Evolutionary conservation across 1,140 invertebrate species (phyloP).

Genomic region (Chelonus insularis): DNA sequence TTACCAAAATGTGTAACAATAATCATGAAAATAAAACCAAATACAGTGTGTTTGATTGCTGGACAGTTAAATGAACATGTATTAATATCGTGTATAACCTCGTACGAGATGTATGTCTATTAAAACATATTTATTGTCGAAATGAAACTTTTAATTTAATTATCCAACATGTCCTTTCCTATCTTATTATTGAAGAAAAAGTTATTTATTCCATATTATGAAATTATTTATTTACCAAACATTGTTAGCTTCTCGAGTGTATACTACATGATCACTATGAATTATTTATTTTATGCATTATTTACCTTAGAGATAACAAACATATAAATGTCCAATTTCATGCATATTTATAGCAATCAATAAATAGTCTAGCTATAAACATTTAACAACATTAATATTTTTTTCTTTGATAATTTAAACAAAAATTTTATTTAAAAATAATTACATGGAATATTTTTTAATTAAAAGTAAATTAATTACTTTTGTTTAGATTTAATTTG

Average conservation of each 20-base stretch:
- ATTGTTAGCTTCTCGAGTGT: no score
- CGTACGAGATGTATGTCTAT: constrained; percentile 62
- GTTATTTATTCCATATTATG: no score
- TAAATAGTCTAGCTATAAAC: no score
- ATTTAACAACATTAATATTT: no score
- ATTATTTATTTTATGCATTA: no score
- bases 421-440: neutral
- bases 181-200: neutral
- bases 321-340: no score
- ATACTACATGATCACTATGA: no score
- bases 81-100: constrained; percentile 62
- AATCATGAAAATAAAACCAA: constrained; percentile 28
- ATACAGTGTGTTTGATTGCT: constrained; percentile 59
- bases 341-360: no score
- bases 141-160: constrained; percentile 26
- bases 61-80: constrained; percentile 63
- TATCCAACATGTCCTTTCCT: neutral
- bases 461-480: neutral
- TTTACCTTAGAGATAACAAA: no score
- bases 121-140: constrained; percentile 61
- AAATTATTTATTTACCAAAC: no score
- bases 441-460: neutral
- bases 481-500: constrained; percentile 11
- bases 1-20: constrained; percentile 49
- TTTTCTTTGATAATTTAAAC: neutral